Evolutionary conservation across 1,140 invertebrate species (phyloP), one percentile per base, ranked within the genome.

Genomic region (Macrosteles quadrilineatus): DNA sequence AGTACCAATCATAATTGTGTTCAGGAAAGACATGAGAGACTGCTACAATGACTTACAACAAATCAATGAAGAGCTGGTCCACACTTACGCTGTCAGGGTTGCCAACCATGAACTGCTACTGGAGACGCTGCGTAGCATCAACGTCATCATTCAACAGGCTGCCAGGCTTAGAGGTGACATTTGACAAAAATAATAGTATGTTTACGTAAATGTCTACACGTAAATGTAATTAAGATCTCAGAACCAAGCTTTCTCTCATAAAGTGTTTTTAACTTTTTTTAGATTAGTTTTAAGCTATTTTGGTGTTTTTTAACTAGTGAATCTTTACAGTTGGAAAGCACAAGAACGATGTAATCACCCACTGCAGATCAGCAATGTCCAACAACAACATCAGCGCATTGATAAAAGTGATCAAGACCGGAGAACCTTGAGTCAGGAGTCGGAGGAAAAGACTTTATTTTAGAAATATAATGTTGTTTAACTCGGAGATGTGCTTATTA

Each of bases 91-190:
- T 75, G 91, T 97, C 19, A 82, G 93, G 32, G 87, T 90, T 63
- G 88, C 88, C 47, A 96, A 95, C 73, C 92, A 95, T 73, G 85
- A 90, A 72, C 92, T 96, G 79, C 84, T 95, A 0, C 83, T 92
- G 2, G 79, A 83, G 0, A 87, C 88, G 2, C 84, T 97, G 45
- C 95, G 94, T 79, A 86, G 88, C 73, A 85, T 98, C n/a, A 96
- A 98, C 78, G 85, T 87, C 27, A 90, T 93, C 55, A 89, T 97
- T 68, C 93, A 97, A 77, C 90, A 90, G 76, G 90, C 90, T 19
- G 90, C 92, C 2, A 84, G 91, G 79, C 83, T 97, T 12, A 85
- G 95, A 87, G 92, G 94, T 95, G 81, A n/a, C n/a, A n/a, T n/a
- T n/a, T n/a, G n/a, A n/a, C n/a, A n/a, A n/a, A n/a, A n/a, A n/a